Evolutionary conservation across 2,113 vertebrate genomes (phyloP), one percentile per base, ranked within the genome.

Genomic region (Galeopterus variegatus): DNA sequence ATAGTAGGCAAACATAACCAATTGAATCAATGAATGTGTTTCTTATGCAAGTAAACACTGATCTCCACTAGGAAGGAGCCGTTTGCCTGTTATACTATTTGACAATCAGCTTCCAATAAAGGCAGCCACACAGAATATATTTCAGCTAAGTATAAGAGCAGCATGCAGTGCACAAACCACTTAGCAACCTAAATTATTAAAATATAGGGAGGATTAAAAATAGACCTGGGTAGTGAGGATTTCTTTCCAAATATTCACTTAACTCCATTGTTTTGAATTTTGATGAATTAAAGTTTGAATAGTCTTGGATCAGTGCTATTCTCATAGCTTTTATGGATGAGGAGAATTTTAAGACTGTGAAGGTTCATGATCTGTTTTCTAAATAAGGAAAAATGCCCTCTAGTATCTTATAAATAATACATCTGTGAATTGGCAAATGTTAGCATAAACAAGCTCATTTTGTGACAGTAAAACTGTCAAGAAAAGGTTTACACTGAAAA

Each of bases 381-480:
- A 97, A 96, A 58, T 86, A 69, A 90, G 95, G 88, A 95, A 96
- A 95, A 96, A 83, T 33, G 31, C 9, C 70, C 54, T 93, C 91
- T 65, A 65, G 19, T 90, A 62, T n/a, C 54, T 82, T 93, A 84
- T 94, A 97, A 97, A 96, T 93, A 96, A 93, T 75, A 65, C 79
- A 82, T 97, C 82, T 93, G 82, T 56, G 41, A 96, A 77, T 4
- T 91, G 88, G 85, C 94, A 89, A 89, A 85, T 67, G 41, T 64
- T 96, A 91, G 56, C 83, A 97, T 52, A 97, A 97, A 97, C 93
- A 98, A 98, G 75, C 88, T 95, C 75, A 96, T 94, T 93, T 94
- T 90, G 24, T 93, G 88, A 94, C 75, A 89, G 88, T 97, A 95
- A 98, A 98, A 94, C 97, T 97, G 97, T 98, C 96, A 97, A 7